Conservation (phyloP, 2,888 invertebrate genomes). For the Pogonocherus hispidulus region DNA sequence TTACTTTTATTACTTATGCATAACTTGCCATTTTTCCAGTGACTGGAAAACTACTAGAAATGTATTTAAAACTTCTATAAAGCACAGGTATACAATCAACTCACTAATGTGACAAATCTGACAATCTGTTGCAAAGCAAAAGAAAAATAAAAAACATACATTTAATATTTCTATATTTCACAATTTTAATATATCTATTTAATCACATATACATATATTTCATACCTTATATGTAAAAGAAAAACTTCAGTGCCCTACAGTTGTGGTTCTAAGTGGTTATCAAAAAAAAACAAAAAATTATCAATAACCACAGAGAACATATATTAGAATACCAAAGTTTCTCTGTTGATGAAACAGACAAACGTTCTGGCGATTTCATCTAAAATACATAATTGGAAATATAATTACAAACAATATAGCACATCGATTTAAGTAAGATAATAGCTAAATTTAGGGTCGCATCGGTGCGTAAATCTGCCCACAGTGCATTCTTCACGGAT, state of each 20-base stretch:
- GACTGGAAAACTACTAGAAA: too few species aligned
- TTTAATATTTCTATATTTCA: slow-evolving; percentile 67
- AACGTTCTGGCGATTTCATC: slow-evolving; percentile 53
- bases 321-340: slow-evolving; percentile 39
- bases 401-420: slow-evolving; percentile 65
- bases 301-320: slow-evolving; percentile 26
- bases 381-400: slow-evolving; percentile 60
- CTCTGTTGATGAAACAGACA: slow-evolving; percentile 54
- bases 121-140: too few species aligned
- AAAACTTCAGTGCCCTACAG: slow-evolving; percentile 43
- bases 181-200: slow-evolving; percentile 66
- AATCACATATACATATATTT: slow-evolving; percentile 66
- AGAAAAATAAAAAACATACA: slow-evolving; percentile 48
- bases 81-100: too few species aligned
- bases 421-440: slow-evolving; percentile 66
- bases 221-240: slow-evolving; percentile 52
- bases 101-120: too few species aligned
- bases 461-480: slow-evolving; percentile 57
- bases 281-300: slow-evolving; percentile 23
- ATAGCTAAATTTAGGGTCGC: slow-evolving; percentile 58
- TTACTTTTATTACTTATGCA: too few species aligned
- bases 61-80: too few species aligned
- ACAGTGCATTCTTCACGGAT: slow-evolving; percentile 51
- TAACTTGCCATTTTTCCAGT: too few species aligned
- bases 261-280: slow-evolving; percentile 33